Conservation (phyloP, 2,888 invertebrate species). For the Erebia aethiops region DNA sequence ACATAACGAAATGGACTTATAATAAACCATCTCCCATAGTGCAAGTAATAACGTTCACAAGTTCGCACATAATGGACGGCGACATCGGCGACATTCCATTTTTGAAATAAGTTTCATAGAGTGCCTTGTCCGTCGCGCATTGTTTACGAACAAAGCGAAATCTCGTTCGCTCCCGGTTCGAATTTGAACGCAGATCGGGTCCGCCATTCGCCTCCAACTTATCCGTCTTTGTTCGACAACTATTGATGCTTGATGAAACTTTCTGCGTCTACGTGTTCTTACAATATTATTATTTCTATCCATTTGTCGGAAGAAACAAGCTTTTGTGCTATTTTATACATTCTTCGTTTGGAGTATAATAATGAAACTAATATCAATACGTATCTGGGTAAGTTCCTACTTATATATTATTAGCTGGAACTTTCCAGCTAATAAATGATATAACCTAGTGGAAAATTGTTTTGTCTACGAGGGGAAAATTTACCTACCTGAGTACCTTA, state of each 20-base stretch:
- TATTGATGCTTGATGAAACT: slow-evolving; percentile 70
- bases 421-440: neutral
- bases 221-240: slow-evolving; percentile 69
- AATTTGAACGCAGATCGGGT: slow-evolving; percentile 55
- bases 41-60: slow-evolving; percentile 20
- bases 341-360: neutral
- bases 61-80: slow-evolving; percentile 13
- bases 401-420: neutral
- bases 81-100: slow-evolving; percentile 26
- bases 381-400: neutral
- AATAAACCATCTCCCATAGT: slow-evolving; percentile 7
- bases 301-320: slow-evolving; percentile 22
- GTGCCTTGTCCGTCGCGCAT: slow-evolving; percentile 64
- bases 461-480: no score
- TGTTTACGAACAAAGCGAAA: slow-evolving; percentile 75
- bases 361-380: neutral
- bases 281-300: slow-evolving; percentile 42
- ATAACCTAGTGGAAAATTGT: no score
- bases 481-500: no score
- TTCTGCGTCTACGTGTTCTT: slow-evolving; percentile 52
- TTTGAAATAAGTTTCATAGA: slow-evolving; percentile 68
- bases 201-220: slow-evolving; percentile 63
- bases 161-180: slow-evolving; percentile 60
- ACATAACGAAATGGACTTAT: neutral
- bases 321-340: slow-evolving; percentile 15